A percentile compares a stretch with the other conserved stretches of the same genome.
Conservation (phyloP, 2,797 vertebrate genomes). For the Pseudochromis fuscus region DNA sequence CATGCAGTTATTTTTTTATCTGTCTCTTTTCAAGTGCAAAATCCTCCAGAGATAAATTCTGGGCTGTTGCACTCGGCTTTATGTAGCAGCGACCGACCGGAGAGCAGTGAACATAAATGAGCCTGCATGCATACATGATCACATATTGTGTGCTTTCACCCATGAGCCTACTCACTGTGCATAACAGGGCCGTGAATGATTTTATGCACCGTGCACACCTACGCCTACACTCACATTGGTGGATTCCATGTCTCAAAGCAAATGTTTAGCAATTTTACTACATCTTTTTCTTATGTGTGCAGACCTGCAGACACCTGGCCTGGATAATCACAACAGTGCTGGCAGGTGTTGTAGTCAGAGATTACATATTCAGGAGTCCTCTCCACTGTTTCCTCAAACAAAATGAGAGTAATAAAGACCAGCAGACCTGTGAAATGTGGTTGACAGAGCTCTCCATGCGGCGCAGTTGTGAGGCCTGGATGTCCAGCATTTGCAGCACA, state of each 20-base stretch:
- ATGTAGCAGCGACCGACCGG: not conserved
- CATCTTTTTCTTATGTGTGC: not conserved
- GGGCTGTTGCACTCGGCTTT: not conserved
- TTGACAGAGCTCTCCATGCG: slow-evolving; percentile 97
- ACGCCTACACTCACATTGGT: not conserved
- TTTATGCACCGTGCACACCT: not conserved
- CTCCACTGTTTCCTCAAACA: not conserved
- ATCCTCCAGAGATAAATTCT: slow-evolving; percentile 14
- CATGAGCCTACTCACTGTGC: not conserved
- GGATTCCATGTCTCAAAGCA: not conserved
- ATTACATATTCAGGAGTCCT: not conserved
- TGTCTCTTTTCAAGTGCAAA: not conserved
- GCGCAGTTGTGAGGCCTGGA: slow-evolving; percentile 94
- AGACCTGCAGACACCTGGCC: not conserved
- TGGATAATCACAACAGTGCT: not conserved
- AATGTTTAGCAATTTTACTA: not conserved
- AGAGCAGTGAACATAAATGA: slow-evolving; percentile 14
- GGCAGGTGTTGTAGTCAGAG: not conserved
- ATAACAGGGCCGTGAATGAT: not conserved
- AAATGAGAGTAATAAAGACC: not conserved
- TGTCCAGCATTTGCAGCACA: slow-evolving; percentile 96
- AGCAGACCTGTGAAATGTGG: slow-evolving; percentile 93
- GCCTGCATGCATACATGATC: slow-evolving; percentile 36
- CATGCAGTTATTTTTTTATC: not conserved
- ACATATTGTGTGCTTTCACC: slow-evolving; percentile 19